Percentiles rank a stretch among this genome's conserved stretches.
Conservation (phyloP, 2,113 vertebrate species). For the Meles meles region DNA sequence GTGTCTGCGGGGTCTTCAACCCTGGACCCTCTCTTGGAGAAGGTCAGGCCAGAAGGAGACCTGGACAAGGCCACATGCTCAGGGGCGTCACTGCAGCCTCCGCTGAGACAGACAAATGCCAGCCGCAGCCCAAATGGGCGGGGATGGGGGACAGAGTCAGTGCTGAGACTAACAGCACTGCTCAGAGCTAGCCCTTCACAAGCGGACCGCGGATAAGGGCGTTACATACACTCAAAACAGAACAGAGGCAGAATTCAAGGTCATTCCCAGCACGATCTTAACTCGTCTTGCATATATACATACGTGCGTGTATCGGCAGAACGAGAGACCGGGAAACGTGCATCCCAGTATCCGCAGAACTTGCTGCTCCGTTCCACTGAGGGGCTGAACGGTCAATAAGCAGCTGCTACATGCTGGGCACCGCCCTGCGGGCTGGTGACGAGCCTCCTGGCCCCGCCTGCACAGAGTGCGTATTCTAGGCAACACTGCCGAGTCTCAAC, state of each 20-base stretch:
- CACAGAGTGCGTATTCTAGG: accelerated
- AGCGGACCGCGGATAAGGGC: too few relatives aligned
- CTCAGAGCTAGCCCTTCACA: background rate
- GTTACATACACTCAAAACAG: background rate
- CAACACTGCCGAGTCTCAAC: background rate
- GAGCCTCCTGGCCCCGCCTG: background rate
- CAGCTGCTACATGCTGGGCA: background rate
- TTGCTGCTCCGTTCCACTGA: background rate
- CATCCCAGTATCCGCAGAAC: background rate
- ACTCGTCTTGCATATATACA: too few relatives aligned
- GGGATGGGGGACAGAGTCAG: background rate
- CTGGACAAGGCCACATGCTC: background rate
- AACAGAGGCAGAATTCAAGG: background rate
- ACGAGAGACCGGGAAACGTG: background rate
- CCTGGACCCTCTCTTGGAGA: background rate
- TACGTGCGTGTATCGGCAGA: background rate
- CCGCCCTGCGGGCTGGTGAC: background rate
- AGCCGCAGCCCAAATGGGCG: background rate
- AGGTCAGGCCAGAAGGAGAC: background rate
- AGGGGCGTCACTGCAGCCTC: background rate
- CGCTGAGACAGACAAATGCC: background rate
- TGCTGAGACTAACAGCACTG: background rate
- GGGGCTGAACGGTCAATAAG: accelerated
- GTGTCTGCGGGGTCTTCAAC: background rate
- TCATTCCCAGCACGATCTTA: background rate